Conservation (phyloP, 2,888 invertebrate species). For the Leptopilina myrica region DNA sequence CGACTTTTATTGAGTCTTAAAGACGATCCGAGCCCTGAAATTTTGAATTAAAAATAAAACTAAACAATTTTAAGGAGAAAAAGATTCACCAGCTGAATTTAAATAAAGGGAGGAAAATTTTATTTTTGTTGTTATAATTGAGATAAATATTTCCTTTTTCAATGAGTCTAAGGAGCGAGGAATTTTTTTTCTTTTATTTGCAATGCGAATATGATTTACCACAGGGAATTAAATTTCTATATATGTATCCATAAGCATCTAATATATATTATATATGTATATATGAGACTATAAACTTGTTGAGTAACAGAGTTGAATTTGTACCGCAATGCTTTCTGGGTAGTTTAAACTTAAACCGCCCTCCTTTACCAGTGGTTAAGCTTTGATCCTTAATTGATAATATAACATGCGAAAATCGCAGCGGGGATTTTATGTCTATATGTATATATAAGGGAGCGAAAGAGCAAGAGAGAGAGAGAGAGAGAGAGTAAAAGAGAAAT, state of each 20-base stretch:
- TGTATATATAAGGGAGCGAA: too few species aligned
- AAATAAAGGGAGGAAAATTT: too few species aligned
- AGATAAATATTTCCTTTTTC: background rate
- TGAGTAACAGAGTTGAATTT: slow-evolving; percentile 20
- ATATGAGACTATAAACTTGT: slow-evolving; percentile 24
- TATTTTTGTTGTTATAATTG: too few species aligned
- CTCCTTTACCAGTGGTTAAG: slow-evolving; percentile 4
- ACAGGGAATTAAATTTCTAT: background rate
- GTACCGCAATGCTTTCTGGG: slow-evolving; percentile 13
- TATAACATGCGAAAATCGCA: slow-evolving; percentile 24
- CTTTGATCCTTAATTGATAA: slow-evolving; percentile 35
- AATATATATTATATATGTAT: background rate
- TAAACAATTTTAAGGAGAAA: too few species aligned
- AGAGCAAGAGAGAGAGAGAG: too few species aligned
- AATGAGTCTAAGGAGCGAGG: background rate
- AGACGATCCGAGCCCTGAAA: too few species aligned
- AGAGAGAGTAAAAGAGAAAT: slow-evolving; percentile 47
- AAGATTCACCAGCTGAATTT: too few species aligned
- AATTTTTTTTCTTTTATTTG: background rate
- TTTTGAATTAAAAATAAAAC: too few species aligned
- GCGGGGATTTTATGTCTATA: slow-evolving; percentile 1
- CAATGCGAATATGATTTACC: background rate
- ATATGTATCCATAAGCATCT: too few species aligned
- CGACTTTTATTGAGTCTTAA: too few species aligned
- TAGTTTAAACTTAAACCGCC: slow-evolving; percentile 20